These are phyloP conservation scores for Octodon degus DNA, from an alignment of 2,113 vertebrate genomes.

Conservation along the genomic window DNA sequence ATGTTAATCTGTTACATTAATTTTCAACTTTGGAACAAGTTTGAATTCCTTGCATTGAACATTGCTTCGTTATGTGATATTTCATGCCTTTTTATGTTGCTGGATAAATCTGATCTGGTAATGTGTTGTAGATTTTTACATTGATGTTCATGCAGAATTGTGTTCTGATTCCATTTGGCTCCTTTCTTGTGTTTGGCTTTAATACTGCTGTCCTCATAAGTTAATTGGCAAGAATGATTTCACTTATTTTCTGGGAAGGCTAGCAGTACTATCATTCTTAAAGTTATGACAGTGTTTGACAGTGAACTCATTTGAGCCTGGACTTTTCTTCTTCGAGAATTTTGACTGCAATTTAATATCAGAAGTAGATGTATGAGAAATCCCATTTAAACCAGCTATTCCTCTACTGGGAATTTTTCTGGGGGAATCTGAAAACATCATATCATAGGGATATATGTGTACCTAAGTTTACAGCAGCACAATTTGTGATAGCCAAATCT, in stretches of 20 bases:
- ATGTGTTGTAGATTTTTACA: neutral
- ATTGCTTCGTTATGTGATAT: neutral
- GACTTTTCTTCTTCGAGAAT: neutral
- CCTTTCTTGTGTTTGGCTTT: neutral
- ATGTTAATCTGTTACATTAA: neutral
- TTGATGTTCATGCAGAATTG: neutral
- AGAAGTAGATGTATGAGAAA: too few relatives aligned
- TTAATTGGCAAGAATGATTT: neutral
- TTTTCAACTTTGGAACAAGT: neutral
- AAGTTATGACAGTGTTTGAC: neutral
- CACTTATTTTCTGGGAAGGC: neutral
- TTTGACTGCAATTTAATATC: neutral
- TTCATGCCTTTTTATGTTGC: neutral
- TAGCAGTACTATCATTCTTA: neutral
- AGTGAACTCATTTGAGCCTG: neutral
- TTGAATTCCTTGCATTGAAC: neutral
- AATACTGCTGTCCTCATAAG: neutral
- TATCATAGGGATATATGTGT: too few relatives aligned
- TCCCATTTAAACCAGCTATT: too few relatives aligned
- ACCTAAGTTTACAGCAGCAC: too few relatives aligned
- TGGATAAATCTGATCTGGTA: neutral
- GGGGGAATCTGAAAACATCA: too few relatives aligned
- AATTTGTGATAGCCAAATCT: too few relatives aligned
- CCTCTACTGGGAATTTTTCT: too few relatives aligned
- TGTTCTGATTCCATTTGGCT: neutral